Conservation (phyloP, 2,113 vertebrate species). For the Oplegnathus fasciatus region DNA sequence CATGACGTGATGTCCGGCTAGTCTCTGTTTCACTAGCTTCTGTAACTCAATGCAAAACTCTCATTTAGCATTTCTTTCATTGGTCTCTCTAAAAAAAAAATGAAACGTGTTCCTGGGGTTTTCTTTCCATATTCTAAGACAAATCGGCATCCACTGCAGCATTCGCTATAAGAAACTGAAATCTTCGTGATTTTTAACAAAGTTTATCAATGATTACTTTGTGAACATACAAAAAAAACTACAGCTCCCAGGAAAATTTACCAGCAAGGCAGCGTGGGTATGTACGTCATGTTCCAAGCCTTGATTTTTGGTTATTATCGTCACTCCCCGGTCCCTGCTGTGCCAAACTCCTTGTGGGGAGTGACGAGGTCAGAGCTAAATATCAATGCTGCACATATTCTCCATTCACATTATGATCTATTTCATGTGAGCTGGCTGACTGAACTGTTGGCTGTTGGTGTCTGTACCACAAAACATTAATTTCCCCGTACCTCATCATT, state of each 20-base stretch:
- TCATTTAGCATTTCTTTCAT: not conserved
- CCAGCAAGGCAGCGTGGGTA: no score
- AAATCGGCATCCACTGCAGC: not conserved
- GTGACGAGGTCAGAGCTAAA: not conserved
- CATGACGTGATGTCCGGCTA: not conserved
- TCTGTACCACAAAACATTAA: not conserved
- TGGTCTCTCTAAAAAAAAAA: not conserved
- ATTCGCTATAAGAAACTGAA: no score
- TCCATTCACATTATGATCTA: not conserved
- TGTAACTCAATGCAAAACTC: not conserved
- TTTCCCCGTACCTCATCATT: not conserved
- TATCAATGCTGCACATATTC: not conserved
- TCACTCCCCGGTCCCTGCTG: not conserved
- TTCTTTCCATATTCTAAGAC: not conserved
- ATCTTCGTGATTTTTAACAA: no score
- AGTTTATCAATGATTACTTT: no score
- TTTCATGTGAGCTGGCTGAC: not conserved
- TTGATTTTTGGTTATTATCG: not conserved
- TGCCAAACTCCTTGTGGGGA: not conserved
- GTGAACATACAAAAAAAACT: no score
- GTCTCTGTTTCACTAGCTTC: not conserved
- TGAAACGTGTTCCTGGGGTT: not conserved
- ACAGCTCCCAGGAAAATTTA: no score
- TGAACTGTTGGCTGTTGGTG: not conserved
- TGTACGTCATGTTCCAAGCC: no score